phyloP scores from a whole-genome alignment of 2,113 vertebrate genomes.

The Otis tarda region DNA sequence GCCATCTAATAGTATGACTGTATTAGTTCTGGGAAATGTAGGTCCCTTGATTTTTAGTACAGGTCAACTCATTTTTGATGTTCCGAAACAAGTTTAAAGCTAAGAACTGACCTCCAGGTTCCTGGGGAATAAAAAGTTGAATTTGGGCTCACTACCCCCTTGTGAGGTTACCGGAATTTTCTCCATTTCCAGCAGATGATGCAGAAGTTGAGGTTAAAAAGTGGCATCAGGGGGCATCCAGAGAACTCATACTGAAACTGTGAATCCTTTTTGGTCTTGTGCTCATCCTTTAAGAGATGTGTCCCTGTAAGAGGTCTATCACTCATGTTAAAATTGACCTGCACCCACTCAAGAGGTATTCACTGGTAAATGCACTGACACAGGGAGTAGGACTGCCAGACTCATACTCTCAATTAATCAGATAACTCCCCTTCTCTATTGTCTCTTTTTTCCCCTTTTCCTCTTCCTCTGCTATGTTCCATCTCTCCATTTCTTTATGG shows the following conservation, averaged over 20 bases:
- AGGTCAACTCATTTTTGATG: background rate
- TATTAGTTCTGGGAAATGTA: background rate
- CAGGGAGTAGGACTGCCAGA: background rate
- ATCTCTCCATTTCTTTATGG: background rate
- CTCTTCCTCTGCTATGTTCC: background rate
- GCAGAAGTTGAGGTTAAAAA: background rate
- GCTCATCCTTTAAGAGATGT: background rate
- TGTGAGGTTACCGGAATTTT: background rate
- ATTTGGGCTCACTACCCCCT: background rate
- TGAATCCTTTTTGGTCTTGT: background rate
- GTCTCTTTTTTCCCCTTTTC: accelerated
- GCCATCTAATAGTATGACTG: background rate
- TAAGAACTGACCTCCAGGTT: background rate
- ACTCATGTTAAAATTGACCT: background rate
- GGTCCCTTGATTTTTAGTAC: background rate
- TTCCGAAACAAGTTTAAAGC: background rate
- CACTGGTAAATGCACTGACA: background rate
- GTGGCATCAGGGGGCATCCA: background rate
- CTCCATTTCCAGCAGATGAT: background rate
- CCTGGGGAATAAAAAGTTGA: background rate
- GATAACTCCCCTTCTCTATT: background rate
- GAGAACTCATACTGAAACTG: background rate
- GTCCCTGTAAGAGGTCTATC: background rate
- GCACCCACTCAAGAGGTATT: background rate
- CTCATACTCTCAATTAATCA: background rate